Evolutionary conservation across 2,888 invertebrate genomes (phyloP), one percentile per base, ranked within the genome.

Genomic region (Zaprionus bogoriensis): DNA sequence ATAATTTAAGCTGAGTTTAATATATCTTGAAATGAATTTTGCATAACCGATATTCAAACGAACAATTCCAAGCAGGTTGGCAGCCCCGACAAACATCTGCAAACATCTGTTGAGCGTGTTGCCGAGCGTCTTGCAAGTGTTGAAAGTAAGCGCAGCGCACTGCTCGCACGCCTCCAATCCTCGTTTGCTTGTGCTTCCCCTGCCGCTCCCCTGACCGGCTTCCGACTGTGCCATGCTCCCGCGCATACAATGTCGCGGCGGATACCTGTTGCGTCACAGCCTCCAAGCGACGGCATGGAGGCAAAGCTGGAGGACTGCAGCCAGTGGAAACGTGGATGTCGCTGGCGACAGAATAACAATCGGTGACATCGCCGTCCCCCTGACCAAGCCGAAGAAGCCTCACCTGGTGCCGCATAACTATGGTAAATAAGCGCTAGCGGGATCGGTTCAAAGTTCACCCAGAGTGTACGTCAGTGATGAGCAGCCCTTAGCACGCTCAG

Each of bases 391-490:
- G 0, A 93, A 93, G 79, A 93, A 94, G 88, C 93, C 94, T 2
- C 95, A 97, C 92, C 94, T 95, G 89, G 96, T 98, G n/a, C 98
- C 98, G 0, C 88, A 87, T 52, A 90, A 89, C 75, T 91, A 90
- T 81, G 87, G 91, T 91, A 74, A 82, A 17, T 2, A 28, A 14
- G 3, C 2, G 27, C 6, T 27, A 27, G 9, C 3, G 9, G 2
- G 9, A 7, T 7, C 32, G 9, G 32, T 14, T 6, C 32, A 36
- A 36, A 36, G 32, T 36, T 36, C 32, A 36, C 14, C 7, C 17
- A 36, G 32, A 14, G 32, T 32, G 14, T 14, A 32, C 14, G 14
- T 32, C 32, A 17, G 32, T 14, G 32, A 36, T 36, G 32, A 17
- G 17, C 32, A 36, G 32, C 7, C 7, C 17, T 7, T 36, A 36